Evolutionary conservation across 2,888 invertebrate genomes (phyloP).

Genomic region (Pyrgus malvae): DNA sequence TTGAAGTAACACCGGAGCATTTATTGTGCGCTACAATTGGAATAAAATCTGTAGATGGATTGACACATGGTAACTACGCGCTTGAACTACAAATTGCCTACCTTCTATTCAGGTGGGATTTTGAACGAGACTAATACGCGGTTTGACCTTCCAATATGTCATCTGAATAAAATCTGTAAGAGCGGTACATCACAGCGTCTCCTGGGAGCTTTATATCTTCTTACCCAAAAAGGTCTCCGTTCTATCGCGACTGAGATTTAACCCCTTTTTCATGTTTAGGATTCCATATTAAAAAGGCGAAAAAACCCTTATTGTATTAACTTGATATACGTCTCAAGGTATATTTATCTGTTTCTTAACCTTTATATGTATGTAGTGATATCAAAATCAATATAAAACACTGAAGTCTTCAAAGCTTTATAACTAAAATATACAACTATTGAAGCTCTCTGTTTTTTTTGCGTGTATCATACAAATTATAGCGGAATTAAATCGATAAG

Average conservation of each 20-base stretch:
- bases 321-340: too few relatives aligned
- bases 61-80: slow-evolving; percentile 6
- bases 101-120: slow-evolving; percentile 7
- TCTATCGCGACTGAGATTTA: background rate
- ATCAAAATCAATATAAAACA: too few relatives aligned
- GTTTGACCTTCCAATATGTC: slow-evolving; percentile 21
- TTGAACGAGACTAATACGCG: slow-evolving; percentile 18
- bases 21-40: background rate
- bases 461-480: too few relatives aligned
- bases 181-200: background rate
- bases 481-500: too few relatives aligned
- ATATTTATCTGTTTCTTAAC: background rate
- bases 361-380: too few relatives aligned
- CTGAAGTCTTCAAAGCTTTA: too few relatives aligned
- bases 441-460: too few relatives aligned
- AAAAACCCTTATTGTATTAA: too few relatives aligned
- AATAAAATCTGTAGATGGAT: background rate
- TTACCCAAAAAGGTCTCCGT: slow-evolving; percentile 8
- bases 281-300: too few relatives aligned
- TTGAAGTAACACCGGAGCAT: background rate
- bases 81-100: slow-evolving; percentile 10
- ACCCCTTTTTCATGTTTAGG: background rate
- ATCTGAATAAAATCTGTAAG: slow-evolving; percentile 12
- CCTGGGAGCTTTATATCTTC: slow-evolving; percentile 1
- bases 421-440: too few relatives aligned